phyloP scores from a whole-genome alignment of 2,113 vertebrate species.

The Corydoras sp. region DNA sequence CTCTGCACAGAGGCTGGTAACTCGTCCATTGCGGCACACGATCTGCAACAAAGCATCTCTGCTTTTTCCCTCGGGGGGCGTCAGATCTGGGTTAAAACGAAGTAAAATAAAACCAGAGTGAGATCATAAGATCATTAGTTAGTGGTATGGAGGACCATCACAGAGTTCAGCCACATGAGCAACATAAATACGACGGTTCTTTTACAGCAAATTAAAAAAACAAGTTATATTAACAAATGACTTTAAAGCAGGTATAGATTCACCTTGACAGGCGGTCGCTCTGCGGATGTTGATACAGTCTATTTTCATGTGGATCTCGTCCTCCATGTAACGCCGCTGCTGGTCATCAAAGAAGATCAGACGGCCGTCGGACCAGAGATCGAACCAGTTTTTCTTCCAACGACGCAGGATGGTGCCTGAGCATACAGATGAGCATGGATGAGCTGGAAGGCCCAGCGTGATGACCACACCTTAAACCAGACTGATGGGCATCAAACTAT shows the following conservation, averaged over 20 bases:
- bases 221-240: background rate
- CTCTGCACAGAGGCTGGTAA: slow-evolving; percentile 87
- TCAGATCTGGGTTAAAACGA: slow-evolving; percentile 69
- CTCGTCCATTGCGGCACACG: slow-evolving; percentile 85
- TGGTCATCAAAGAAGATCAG: slow-evolving; percentile 88
- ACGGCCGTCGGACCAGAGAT: slow-evolving; percentile 85
- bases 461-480: no score
- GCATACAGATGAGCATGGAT: background rate
- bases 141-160: background rate
- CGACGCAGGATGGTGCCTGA: slow-evolving; percentile 86
- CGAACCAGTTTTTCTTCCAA: slow-evolving; percentile 98
- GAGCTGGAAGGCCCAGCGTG: no score
- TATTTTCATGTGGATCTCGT: slow-evolving; percentile 86
- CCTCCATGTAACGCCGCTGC: slow-evolving; percentile 78
- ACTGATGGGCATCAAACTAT: no score
- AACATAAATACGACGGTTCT: no score
- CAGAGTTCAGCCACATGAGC: background rate
- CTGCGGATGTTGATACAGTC: slow-evolving; percentile 86
- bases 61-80: slow-evolving; percentile 83
- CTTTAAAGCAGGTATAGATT: background rate
- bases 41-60: slow-evolving; percentile 85
- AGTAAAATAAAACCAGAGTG: background rate
- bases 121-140: background rate
- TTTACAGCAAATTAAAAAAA: no score
- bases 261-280: slow-evolving; percentile 81